Evolutionary conservation across 2,113 vertebrate species (phyloP), one percentile per base, ranked within the genome.

Genomic region (Otocyon megalotis): DNA sequence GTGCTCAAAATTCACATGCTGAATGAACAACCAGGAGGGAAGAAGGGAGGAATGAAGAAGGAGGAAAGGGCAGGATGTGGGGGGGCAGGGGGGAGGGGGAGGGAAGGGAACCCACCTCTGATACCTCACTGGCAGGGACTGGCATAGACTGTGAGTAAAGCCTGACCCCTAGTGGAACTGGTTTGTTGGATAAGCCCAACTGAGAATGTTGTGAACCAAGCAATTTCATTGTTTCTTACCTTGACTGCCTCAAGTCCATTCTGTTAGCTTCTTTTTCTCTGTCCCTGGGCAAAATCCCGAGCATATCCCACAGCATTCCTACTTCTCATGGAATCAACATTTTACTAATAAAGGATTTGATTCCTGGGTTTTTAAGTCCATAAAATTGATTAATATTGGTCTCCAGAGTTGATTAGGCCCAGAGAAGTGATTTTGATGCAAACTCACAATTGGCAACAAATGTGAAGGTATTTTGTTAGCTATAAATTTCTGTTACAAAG

Each of bases 401-500:
- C 5, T 50, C 17, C 17, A 58, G 15, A 14, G 5, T 50, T 84
- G n/a, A 79, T 56, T 60, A 50, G 62, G 54, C 48, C 53, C 62
- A 13, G 43, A 86, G 74, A 96, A 17, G 11, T 77, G 74, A 76
- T 62, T 82, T 35, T 85, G 48, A 50, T 69, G 37, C 37, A 60
- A 72, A 86, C 35, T 65, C 56, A 93, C 15, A 50, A 28, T 48
- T 50, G 32, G 1, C 32, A 82, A 72, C 54, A 81, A 37, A 67
- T 53, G 11, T 37, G 74, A 81, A 65, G 50, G 22, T 50, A 72
- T 97, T 76, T 93, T 87, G 58, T 87, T 93, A 26, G 26, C 65
- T 90, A 30, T 63, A 93, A 65, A 43, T 89, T 88, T 92, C 35
- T 85, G 9, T 85, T 92, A 63, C 32, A 85, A 95, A 74, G 71